Conservation (phyloP, 2,797 vertebrate species). For the Dendrocincla fuliginosa region DNA sequence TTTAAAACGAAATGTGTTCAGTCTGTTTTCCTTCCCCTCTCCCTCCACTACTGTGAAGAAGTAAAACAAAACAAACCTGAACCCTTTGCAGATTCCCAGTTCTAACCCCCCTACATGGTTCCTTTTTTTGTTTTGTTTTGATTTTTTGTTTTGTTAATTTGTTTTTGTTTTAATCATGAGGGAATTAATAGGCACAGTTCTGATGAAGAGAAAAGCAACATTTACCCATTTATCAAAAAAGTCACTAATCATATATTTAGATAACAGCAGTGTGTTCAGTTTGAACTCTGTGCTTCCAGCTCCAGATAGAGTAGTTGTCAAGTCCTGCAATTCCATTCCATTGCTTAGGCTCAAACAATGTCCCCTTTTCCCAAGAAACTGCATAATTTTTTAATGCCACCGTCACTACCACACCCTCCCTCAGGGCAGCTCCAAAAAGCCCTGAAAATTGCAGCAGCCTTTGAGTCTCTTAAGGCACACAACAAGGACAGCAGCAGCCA, state of each 20-base stretch:
- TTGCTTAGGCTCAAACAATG: neutral
- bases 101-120: neutral
- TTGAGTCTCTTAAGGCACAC: neutral
- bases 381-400: neutral
- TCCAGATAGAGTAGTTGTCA: neutral
- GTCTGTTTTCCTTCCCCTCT: neutral
- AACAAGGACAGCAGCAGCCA: neutral
- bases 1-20: neutral
- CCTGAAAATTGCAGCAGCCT: neutral
- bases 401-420: rapidly evolving
- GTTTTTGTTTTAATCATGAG: neutral
- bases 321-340: neutral
- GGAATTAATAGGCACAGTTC: neutral
- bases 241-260: neutral
- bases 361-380: neutral
- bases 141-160: neutral
- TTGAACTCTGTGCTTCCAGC: neutral
- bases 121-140: neutral
- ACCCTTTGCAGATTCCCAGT: neutral
- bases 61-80: neutral
- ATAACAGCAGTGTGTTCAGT: neutral
- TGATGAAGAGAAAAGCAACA: neutral
- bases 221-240: neutral
- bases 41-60: neutral
- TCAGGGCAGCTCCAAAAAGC: rapidly evolving